These are phyloP conservation scores for Physella acuta DNA, from an alignment of 1,140 invertebrate genomes.

Conservation along the genomic window DNA sequence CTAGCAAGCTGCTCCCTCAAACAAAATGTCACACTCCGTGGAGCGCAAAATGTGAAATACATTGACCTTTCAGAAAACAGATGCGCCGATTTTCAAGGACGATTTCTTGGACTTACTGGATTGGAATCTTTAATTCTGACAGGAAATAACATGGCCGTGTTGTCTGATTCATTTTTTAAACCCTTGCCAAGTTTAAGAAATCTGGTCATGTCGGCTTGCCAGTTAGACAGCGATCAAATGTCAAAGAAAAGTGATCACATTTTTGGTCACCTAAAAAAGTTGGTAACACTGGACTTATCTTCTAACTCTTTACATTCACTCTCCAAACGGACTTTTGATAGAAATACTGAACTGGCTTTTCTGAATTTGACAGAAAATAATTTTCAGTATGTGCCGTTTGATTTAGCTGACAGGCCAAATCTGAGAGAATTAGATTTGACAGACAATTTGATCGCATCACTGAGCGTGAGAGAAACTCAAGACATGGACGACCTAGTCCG, in stretches of 20 bases:
- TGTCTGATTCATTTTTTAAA: not conserved
- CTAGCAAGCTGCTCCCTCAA: not conserved
- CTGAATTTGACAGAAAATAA: not conserved
- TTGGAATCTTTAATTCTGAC: not conserved
- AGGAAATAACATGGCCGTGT: not conserved
- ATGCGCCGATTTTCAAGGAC: not conserved
- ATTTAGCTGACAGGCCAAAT: not conserved
- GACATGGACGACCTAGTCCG: not conserved
- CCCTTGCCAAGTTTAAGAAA: not conserved
- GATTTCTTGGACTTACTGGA: not conserved
- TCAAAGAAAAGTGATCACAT: not conserved
- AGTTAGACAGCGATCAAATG: not conserved
- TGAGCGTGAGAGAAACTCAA: not conserved
- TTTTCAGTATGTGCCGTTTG: not conserved
- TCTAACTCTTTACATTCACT: not conserved
- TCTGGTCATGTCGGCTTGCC: not conserved
- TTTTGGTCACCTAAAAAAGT: not conserved
- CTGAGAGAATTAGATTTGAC: not conserved
- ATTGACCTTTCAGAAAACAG: not conserved
- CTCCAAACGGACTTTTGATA: not conserved
- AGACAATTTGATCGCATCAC: not conserved
- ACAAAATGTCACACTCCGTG: not conserved
- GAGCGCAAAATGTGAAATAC: not conserved
- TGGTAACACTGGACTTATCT: not conserved
- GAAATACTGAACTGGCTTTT: not conserved